Evolutionary conservation across 2,888 invertebrate species (phyloP).

Genomic region (Phengaris arion): DNA sequence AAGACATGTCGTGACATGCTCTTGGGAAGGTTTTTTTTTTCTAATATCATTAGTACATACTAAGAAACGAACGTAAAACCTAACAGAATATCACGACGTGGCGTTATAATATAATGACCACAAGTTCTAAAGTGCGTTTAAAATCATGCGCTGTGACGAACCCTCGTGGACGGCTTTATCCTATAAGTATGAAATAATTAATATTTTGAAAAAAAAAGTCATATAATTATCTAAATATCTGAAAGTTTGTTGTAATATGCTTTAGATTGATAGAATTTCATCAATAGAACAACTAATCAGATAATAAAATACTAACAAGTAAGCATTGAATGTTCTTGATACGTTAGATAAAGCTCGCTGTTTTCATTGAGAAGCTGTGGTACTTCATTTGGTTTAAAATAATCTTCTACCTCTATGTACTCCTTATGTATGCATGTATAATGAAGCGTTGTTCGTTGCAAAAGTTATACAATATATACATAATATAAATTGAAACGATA

Average conservation of each 20-base stretch:
- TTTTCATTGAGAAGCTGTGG: background rate
- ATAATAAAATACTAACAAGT: background rate
- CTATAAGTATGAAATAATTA: background rate
- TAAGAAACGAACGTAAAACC: background rate
- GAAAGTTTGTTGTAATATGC: background rate
- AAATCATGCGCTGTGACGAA: constrained; percentile 13
- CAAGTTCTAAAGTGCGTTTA: constrained; percentile 16
- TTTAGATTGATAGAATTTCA: background rate
- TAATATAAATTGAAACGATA: constrained; percentile 43
- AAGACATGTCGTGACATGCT: no score
- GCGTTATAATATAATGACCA: background rate
- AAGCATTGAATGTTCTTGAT: background rate
- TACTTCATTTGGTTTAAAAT: background rate
- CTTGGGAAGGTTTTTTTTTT: background rate
- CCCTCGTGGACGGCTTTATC: constrained; percentile 29
- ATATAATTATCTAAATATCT: background rate
- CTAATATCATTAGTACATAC: background rate
- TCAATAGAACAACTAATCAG: background rate
- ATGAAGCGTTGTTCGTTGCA: constrained; percentile 13
- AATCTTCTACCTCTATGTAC: background rate
- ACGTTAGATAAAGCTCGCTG: background rate
- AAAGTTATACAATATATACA: constrained; percentile 35
- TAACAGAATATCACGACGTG: background rate
- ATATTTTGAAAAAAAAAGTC: background rate
- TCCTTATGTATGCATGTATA: constrained; percentile 18